These are phyloP conservation scores for Engraulis encrasicolus DNA, from an alignment of 2,113 vertebrate genomes.

Conservation along the genomic window DNA sequence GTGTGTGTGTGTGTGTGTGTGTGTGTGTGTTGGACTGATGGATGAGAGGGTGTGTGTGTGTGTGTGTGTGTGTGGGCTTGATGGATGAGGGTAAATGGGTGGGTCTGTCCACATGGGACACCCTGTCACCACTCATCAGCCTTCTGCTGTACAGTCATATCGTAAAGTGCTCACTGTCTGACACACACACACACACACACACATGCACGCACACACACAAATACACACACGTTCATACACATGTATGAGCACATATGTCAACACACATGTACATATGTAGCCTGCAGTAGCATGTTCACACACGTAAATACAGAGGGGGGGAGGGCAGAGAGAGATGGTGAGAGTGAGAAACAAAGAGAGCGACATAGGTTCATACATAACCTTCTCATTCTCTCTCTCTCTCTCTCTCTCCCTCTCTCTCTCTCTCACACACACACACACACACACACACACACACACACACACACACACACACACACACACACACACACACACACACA, in stretches of 20 bases:
- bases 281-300: too few relatives aligned
- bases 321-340: too few relatives aligned
- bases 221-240: neutral
- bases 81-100: slow-evolving; percentile 36
- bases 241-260: too few relatives aligned
- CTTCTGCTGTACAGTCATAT: slow-evolving; percentile 11
- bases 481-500: neutral
- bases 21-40: too few relatives aligned
- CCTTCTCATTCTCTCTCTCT: too few relatives aligned
- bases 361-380: too few relatives aligned
- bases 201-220: slow-evolving; percentile 7
- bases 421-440: neutral
- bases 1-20: neutral
- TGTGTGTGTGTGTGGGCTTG: neutral
- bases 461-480: neutral
- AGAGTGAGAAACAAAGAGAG: too few relatives aligned
- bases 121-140: slow-evolving; percentile 47
- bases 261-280: too few relatives aligned
- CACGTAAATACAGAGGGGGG: too few relatives aligned
- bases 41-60: neutral
- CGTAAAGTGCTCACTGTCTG: slow-evolving; percentile 8
- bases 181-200: slow-evolving; percentile 8
- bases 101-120: slow-evolving; percentile 38
- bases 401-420: too few relatives aligned
- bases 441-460: neutral